Percentiles rank a stretch among this genome's conserved stretches.
Conservation (phyloP, 2,113 vertebrate genomes). For the Ptilorrhoa leucosticta region DNA sequence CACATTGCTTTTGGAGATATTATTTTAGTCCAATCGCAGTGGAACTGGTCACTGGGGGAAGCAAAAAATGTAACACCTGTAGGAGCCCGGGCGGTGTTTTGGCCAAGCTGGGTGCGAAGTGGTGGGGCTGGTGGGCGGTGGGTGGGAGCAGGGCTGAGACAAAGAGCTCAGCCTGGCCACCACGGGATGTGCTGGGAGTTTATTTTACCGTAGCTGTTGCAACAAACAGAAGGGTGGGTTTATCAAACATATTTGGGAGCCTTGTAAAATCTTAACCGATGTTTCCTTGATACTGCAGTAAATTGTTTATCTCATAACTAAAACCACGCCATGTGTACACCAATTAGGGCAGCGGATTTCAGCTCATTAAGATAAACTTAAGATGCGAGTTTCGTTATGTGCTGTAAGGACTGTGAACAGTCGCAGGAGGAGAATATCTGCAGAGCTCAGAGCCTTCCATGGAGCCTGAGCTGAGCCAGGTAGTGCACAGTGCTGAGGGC, state of each 20-base stretch:
- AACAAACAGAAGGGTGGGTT: constrained; percentile 50
- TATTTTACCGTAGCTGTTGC: constrained; percentile 59
- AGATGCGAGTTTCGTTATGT: background rate
- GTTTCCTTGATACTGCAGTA: constrained; percentile 61
- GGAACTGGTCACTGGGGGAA: constrained; percentile 56
- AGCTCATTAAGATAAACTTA: constrained; percentile 37
- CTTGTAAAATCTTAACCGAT: constrained; percentile 48
- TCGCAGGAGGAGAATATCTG: background rate
- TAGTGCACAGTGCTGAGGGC: background rate
- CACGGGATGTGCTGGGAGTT: constrained; percentile 27
- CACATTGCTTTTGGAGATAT: constrained; percentile 71
- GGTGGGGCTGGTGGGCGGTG: background rate
- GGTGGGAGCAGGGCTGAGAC: constrained; percentile 43
- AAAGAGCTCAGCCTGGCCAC: constrained; percentile 49
- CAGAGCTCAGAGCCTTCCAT: background rate
- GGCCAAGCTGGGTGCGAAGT: constrained; percentile 14
- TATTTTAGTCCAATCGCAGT: constrained; percentile 54
- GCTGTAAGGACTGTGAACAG: background rate
- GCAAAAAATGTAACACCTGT: constrained; percentile 73
- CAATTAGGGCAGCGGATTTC: constrained; percentile 2
- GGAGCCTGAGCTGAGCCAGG: background rate
- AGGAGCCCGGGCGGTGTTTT: constrained; percentile 43
- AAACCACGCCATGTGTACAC: constrained; percentile 10
- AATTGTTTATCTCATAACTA: constrained; percentile 65
- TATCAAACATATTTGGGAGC: constrained; percentile 54